Percentiles rank a stretch among this genome's conserved stretches.
phyloP scores from a whole-genome alignment of 2,113 vertebrate species.

The Pedetes capensis region DNA sequence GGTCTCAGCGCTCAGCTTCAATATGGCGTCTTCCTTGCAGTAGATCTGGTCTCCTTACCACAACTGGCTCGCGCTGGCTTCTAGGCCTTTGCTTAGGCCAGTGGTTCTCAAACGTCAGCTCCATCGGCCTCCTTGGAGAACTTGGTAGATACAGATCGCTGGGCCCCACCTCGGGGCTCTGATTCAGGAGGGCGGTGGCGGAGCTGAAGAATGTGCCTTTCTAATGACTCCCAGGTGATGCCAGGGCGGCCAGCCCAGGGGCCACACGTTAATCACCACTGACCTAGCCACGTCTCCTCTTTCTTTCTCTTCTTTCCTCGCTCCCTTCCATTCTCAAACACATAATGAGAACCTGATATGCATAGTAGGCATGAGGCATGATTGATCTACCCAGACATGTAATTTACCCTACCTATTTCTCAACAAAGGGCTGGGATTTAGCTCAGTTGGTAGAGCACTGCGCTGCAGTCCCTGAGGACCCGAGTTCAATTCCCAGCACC shows the following conservation, averaged over 20 bases:
- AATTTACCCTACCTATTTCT: not conserved
- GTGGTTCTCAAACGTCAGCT: not conserved
- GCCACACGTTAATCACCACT: no score
- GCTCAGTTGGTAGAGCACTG: not conserved
- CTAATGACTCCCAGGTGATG: not conserved
- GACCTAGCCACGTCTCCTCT: not conserved
- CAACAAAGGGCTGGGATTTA: not conserved
- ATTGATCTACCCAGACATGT: not conserved
- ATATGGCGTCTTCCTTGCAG: not conserved
- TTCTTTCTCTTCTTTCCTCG: not conserved
- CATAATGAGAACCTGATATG: not conserved
- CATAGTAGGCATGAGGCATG: not conserved
- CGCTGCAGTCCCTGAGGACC: no score
- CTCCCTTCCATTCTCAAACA: not conserved
- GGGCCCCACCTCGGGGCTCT: not conserved
- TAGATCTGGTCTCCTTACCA: not conserved
- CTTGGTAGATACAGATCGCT: not conserved
- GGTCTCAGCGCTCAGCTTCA: not conserved
- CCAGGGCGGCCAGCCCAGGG: not conserved
- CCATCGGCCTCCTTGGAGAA: not conserved
- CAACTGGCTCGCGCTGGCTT: not conserved
- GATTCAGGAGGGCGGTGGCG: not conserved
- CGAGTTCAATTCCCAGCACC: no score
- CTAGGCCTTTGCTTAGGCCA: not conserved
- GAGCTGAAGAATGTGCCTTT: not conserved